These are phyloP conservation scores for Colaptes auratus DNA, from an alignment of 2,113 vertebrate genomes.

Conservation along the genomic window DNA sequence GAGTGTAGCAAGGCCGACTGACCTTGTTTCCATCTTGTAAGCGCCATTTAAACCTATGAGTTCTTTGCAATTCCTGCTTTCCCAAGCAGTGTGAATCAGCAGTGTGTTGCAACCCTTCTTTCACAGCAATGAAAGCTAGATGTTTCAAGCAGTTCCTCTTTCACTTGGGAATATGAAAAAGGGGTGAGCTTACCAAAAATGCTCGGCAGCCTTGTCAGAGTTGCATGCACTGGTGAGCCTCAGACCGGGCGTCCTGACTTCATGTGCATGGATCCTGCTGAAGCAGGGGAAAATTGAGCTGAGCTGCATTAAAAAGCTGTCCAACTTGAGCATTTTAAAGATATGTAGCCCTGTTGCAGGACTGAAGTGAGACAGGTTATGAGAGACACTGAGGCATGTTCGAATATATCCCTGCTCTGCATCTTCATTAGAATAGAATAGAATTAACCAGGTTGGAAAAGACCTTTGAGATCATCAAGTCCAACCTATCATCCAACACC, in stretches of 20 bases:
- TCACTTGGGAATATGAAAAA: not conserved
- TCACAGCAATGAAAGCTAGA: not conserved
- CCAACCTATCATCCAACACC: too few species aligned
- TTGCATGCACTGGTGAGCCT: rapidly evolving
- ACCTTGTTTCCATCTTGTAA: not conserved
- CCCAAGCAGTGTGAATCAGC: not conserved
- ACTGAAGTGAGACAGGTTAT: not conserved
- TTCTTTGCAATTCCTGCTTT: not conserved
- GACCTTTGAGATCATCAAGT: too few species aligned
- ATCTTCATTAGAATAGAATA: not conserved
- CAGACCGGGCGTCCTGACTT: rapidly evolving
- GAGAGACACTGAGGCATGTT: not conserved
- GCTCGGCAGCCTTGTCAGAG: not conserved
- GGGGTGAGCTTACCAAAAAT: not conserved
- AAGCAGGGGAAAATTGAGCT: slow-evolving; percentile 38
- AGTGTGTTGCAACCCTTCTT: not conserved
- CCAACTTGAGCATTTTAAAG: slow-evolving; percentile 1
- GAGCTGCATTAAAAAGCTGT: slow-evolving; percentile 15
- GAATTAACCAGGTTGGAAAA: too few species aligned
- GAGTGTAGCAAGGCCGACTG: rapidly evolving
- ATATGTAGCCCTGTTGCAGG: not conserved
- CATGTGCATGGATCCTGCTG: not conserved
- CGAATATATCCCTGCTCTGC: not conserved
- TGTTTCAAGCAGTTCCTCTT: not conserved
- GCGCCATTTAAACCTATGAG: not conserved